A percentile compares a stretch with the other conserved stretches of the same genome.
phyloP scores from a whole-genome alignment of 2,113 vertebrate species.

The Amphiprion percula region DNA sequence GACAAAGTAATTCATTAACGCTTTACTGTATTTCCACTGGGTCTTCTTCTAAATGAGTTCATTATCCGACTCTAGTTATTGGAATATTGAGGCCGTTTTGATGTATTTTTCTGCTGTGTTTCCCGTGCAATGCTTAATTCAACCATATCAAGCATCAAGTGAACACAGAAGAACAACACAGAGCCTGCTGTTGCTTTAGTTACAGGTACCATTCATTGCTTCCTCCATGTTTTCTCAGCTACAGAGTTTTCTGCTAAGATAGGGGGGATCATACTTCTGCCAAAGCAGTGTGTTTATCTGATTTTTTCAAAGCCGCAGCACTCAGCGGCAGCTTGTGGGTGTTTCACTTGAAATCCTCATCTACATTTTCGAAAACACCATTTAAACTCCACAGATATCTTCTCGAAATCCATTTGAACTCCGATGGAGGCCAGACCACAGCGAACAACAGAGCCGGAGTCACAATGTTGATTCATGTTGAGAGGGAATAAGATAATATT shows the following conservation, averaged over 20 bases:
- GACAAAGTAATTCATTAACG: no score
- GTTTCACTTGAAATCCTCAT: constrained; percentile 47
- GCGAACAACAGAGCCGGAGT: constrained; percentile 25
- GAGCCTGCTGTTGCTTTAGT: not conserved
- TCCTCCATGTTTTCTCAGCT: not conserved
- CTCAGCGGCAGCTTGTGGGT: constrained; percentile 19
- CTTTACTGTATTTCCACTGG: no score
- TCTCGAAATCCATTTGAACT: constrained; percentile 62
- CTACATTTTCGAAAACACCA: constrained; percentile 52
- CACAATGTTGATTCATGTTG: constrained; percentile 36
- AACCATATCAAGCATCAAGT: not conserved
- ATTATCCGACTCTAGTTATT: no score
- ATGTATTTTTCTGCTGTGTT: no score
- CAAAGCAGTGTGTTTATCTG: constrained; percentile 40
- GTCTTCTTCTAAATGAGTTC: no score
- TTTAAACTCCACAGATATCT: constrained; percentile 54
- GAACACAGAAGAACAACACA: not conserved
- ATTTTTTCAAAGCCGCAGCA: constrained; percentile 35
- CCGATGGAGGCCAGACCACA: constrained; percentile 41
- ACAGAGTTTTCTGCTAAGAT: constrained; percentile 8
- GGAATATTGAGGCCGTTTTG: no score
- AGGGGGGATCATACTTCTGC: constrained; percentile 20
- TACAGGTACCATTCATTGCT: constrained; percentile 23
- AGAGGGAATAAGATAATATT: constrained; percentile 45
- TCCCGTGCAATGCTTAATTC: no score